phyloP scores from a whole-genome alignment of 2,797 vertebrate genomes.

The Paramormyrops hopkinsi region DNA sequence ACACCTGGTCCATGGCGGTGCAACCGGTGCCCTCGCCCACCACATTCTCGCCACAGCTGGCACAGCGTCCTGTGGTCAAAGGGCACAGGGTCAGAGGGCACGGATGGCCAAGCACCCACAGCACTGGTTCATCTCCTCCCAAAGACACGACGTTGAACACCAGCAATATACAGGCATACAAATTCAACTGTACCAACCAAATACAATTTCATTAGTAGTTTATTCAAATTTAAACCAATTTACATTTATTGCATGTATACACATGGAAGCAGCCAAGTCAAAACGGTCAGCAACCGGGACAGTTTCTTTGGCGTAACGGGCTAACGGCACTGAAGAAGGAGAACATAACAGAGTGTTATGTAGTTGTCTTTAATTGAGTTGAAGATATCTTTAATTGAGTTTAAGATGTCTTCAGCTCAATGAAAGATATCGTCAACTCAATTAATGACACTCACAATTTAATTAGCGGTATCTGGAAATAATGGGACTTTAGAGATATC shows the following conservation, averaged over 20 bases:
- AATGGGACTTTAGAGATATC: slow-evolving; percentile 66
- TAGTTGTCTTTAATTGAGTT: slow-evolving; percentile 73
- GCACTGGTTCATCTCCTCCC: neutral
- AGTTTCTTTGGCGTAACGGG: slow-evolving; percentile 51
- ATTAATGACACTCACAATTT: slow-evolving; percentile 74
- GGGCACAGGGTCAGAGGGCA: neutral
- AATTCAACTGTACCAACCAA: neutral
- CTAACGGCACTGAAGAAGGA: slow-evolving; percentile 53
- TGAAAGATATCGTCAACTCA: slow-evolving; percentile 73
- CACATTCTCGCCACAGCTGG: slow-evolving; percentile 93
- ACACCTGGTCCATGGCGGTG: slow-evolving; percentile 98
- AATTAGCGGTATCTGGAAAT: slow-evolving; percentile 74
- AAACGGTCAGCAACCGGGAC: slow-evolving; percentile 56
- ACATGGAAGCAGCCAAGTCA: slow-evolving; percentile 29
- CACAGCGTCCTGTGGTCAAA: slow-evolving; percentile 75
- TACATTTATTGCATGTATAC: neutral
- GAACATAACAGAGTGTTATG: slow-evolving; percentile 60
- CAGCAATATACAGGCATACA: neutral
- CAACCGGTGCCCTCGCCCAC: slow-evolving; percentile 94
- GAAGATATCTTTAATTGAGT: slow-evolving; percentile 75
- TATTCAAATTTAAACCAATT: neutral
- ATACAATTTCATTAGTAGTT: neutral
- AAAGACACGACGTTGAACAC: neutral
- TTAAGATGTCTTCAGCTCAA: slow-evolving; percentile 73
- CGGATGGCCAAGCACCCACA: neutral